Evolutionary conservation across 2,888 invertebrate species (phyloP), one percentile per base, ranked within the genome.

Genomic region (Melitaea athalia): DNA sequence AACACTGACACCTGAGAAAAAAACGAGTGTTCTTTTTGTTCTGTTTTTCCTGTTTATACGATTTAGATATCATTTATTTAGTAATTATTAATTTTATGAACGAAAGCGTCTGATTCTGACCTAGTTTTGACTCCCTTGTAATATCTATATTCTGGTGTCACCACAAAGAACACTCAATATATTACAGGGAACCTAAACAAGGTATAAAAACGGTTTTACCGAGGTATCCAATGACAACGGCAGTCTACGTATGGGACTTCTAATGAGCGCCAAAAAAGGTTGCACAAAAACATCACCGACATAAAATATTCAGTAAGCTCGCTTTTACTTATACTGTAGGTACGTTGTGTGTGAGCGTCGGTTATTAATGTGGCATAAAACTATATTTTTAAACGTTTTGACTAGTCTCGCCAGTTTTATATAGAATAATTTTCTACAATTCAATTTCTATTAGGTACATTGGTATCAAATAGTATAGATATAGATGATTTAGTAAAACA

Each of bases 221-320:
- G 59, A 60, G 45, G 55, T 52, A 45, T 63, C 65, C 53, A 63
- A 68, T 71, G 55, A 62, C 62, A 70, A 67, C 67, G 50, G 52
- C 52, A 59, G 45, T 64, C 50, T 64, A 14, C n/a, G 17, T 66
- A 59, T 47, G 53, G 55, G 63, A 49, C 60, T 55, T 57, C 61
- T 71, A 63, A 66, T 71, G 63, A 71, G 45, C 57, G 43, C 63
- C 63, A 53, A 55, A 57, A 42, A 49, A 24, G 59, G 49, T 49
- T 69, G 43, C 52, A 64, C 62, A 71, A 71, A 68, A 69, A 69
- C 67, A 64, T 62, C 69, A 59, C 49, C 52, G 33, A 31, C 62
- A 50, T 67, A 66, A 67, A 67, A 59, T 64, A 67, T 69, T 67
- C 61, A 69, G 24, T 1, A n/a, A 57, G 59, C 59, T 31, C 24